These are phyloP conservation scores for Drosophila kikkawai DNA, from an alignment of 1,140 invertebrate species.

Conservation along the genomic window DNA sequence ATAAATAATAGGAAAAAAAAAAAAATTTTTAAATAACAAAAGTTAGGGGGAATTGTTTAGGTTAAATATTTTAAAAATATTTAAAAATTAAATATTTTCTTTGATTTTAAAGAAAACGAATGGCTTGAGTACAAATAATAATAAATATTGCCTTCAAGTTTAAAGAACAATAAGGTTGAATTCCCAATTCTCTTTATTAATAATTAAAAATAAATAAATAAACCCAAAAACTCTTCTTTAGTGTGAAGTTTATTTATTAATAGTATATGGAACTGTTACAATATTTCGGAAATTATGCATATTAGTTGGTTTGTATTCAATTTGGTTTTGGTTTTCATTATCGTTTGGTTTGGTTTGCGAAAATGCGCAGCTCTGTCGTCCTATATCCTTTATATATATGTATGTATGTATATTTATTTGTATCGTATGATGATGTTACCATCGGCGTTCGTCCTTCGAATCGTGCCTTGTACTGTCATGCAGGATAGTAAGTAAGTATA, in stretches of 20 bases:
- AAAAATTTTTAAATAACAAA: neutral
- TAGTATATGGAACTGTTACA: slow-evolving; percentile 79
- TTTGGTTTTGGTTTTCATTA: slow-evolving; percentile 28
- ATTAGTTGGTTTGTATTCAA: slow-evolving; percentile 53
- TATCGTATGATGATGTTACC: slow-evolving; percentile 40
- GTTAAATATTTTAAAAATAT: too few species aligned
- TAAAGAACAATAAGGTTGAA: neutral
- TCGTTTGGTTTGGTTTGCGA: slow-evolving; percentile 27
- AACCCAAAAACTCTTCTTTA: slow-evolving; percentile 10
- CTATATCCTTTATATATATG: slow-evolving; percentile 14
- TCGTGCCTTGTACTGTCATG: slow-evolving; percentile 36
- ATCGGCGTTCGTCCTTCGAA: slow-evolving; percentile 29
- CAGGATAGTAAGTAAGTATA: slow-evolving; percentile 32
- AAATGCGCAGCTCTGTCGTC: slow-evolving; percentile 39
- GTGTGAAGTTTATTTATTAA: slow-evolving; percentile 70
- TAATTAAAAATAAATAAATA: neutral
- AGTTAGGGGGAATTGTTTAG: too few species aligned
- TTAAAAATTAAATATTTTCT: too few species aligned
- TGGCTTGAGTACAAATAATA: too few species aligned
- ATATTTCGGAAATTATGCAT: slow-evolving; percentile 65
- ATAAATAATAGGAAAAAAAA: too few species aligned
- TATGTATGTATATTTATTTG: slow-evolving; percentile 8
- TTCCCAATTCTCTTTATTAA: neutral
- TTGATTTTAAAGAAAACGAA: too few species aligned
- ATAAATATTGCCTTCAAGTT: neutral